These are phyloP conservation scores for Conus ventricosus DNA, from an alignment of 1,140 invertebrate species.

Conservation along the genomic window DNA sequence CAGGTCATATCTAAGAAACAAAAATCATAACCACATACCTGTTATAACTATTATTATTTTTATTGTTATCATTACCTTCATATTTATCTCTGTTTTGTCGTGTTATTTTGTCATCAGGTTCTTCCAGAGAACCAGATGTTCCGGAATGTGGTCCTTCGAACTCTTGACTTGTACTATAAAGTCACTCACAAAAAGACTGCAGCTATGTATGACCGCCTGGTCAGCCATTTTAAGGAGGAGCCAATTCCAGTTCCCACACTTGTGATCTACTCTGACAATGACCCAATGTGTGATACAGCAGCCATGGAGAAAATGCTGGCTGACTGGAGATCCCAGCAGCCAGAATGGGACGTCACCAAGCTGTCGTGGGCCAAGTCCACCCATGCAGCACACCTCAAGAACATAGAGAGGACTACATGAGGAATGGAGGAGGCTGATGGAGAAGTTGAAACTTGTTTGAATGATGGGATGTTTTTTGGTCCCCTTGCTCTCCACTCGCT, in stretches of 20 bases:
- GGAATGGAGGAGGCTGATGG: constrained; percentile 40
- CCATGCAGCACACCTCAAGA: constrained; percentile 55
- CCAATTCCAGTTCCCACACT: constrained; percentile 48
- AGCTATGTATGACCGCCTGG: constrained; percentile 46
- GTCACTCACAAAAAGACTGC: constrained; percentile 44
- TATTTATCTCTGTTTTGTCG: no score
- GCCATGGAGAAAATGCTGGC: constrained; percentile 41
- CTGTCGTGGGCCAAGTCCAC: constrained; percentile 50
- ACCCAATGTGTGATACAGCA: constrained; percentile 51
- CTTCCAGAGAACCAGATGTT: constrained; percentile 36
- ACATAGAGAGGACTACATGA: constrained; percentile 49
- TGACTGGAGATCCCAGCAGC: constrained; percentile 35
- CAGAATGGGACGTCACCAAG: constrained; percentile 32
- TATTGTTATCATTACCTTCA: no score
- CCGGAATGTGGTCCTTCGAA: constrained; percentile 28
- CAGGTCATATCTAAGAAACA: no score
- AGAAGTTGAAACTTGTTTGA: constrained; percentile 28
- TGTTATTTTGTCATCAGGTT: background rate
- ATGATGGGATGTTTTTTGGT: background rate
- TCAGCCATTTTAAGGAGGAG: constrained; percentile 42
- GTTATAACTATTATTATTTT: no score
- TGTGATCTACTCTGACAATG: constrained; percentile 47
- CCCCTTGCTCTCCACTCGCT: no score
- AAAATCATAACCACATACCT: no score
- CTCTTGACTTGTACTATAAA: constrained; percentile 45